Evolutionary conservation across 37 sponge, comb jelly and placozoan species (phyloP), one percentile per base, ranked within the genome.

Genomic region (Dysidea cf. avara): DNA sequence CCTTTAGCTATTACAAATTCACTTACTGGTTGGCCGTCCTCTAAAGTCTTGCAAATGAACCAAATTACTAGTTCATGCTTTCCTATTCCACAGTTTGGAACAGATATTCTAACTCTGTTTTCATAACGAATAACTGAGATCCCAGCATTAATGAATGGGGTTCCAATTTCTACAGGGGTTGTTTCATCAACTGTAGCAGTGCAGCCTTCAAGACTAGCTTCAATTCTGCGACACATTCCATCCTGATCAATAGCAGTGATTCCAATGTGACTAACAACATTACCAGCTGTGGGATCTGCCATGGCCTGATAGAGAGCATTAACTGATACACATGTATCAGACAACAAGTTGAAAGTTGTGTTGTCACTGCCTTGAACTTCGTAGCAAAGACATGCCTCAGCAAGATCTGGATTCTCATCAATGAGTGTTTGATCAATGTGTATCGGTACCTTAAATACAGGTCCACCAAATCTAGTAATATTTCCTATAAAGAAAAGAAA

Each of bases 321-420:
- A 49, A 84, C 85, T 12, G 78, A 66, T 28, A 77, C 78, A 31
- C 85, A 77, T 30, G 61, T 38, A 30, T 84, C 85, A 0, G 74
- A 66, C 33, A 84, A 22, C 13, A 77, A 39, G 73, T 84, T 84
- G 61, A 77, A 84, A 64, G 69, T 72, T 0, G 16, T 26, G 33
- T 84, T 51, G 13, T 17, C 57, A 6, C 64, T 26, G 13, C 85
- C 85, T 32, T 84, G 85, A 26, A 84, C 56, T 46, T 84, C 85
- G 46, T 57, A 84, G 58, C 85, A 84, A 14, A 84, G 85, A 17
- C n/a, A n/a, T n/a, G n/a, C n/a, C n/a, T n/a, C n/a, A n/a, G n/a
- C n/a, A n/a, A n/a, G n/a, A n/a, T n/a, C n/a, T n/a, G n/a, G n/a
- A n/a, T n/a, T n/a, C n/a, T n/a, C n/a, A n/a, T n/a, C n/a, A n/a